phyloP scores from a whole-genome alignment of 1,140 invertebrate genomes.

The Cydia amplana region DNA sequence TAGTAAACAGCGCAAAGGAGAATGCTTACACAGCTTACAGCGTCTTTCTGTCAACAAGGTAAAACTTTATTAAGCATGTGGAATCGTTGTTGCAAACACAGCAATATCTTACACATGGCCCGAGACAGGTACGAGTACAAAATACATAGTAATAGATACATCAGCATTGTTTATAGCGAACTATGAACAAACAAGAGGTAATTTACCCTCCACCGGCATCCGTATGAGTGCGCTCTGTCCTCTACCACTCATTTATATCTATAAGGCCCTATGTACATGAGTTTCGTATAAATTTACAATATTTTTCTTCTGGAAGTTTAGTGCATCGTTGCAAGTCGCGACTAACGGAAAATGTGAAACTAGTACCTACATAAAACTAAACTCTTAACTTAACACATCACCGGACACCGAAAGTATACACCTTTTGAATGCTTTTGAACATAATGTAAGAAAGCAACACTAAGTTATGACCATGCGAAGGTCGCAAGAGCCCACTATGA shows the following conservation, averaged over 20 bases:
- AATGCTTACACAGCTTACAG: too few relatives aligned
- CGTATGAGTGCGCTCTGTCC: conserved; percentile 17
- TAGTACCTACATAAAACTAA: background rate
- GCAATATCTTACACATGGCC: background rate
- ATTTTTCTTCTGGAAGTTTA: background rate
- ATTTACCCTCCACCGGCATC: conserved; percentile 29
- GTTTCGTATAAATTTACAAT: background rate
- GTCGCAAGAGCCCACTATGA: too few relatives aligned
- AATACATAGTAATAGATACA: conserved; percentile 3
- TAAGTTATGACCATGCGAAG: background rate
- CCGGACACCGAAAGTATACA: background rate
- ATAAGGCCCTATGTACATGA: background rate
- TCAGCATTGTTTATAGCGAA: conserved; percentile 13
- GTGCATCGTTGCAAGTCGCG: background rate
- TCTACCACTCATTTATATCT: background rate
- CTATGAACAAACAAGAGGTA: conserved; percentile 28
- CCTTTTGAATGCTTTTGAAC: background rate
- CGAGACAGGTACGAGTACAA: background rate
- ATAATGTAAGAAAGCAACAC: background rate
- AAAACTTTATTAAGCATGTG: background rate
- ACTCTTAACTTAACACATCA: background rate
- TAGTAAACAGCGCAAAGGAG: too few relatives aligned
- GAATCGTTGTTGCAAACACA: background rate
- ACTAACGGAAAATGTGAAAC: background rate
- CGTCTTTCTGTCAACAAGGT: too few relatives aligned